Base-by-base conservation (phyloP, 30 jellyfish, hydroid and myxozoan genomes). In the Euphysa ruthae region DNA sequence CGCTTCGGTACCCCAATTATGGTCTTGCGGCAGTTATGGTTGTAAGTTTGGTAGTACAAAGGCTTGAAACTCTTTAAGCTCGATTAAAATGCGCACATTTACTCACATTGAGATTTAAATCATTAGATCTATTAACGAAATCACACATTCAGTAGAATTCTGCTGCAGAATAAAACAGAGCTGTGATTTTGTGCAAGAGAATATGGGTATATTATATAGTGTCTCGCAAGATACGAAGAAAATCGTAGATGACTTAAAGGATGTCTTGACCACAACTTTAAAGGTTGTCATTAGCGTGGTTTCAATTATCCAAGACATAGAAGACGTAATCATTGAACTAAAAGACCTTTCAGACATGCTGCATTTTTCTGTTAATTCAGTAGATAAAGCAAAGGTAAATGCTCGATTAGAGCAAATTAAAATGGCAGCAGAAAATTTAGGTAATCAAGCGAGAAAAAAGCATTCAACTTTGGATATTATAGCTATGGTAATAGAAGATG, bases 311-410 rank as follows among this genome's bases (percentile, higher is more conserved):
- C 75, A 61, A 34, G 75, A 61, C 33, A 33, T 61, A 6, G 75
- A 61, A 16, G 75, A 61, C 33, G 38, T 61, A 26, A 32, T 61
- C 5, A 8, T 61, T 14, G 75, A 61, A 18, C 64, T 61, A 5
- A 61, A 61, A 61, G 75, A 61, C 33, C 65, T 61, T 16, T 26
- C 75, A 25, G 65, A 61, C 22, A 61, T 61, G 75, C 30, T 61
- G 19, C 75, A 61, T 38, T 61, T 61, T 65, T 61, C 75, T 61
- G 22, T 61, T 18, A 61, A 61, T 18, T 26, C 75, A 22, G 75
- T 61, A 21, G 75, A 61, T 33, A 24, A 38, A 33, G 10, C 32
- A 18, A 61, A 61, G 33, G 62, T 61, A 16, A 33, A 61, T 24
- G 75, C 29, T 33, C 32, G 38, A 6, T 6, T 61, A 6, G 26